These are phyloP conservation scores for Crax fasciolata DNA, from an alignment of 2,797 vertebrate genomes.

Conservation along the genomic window DNA sequence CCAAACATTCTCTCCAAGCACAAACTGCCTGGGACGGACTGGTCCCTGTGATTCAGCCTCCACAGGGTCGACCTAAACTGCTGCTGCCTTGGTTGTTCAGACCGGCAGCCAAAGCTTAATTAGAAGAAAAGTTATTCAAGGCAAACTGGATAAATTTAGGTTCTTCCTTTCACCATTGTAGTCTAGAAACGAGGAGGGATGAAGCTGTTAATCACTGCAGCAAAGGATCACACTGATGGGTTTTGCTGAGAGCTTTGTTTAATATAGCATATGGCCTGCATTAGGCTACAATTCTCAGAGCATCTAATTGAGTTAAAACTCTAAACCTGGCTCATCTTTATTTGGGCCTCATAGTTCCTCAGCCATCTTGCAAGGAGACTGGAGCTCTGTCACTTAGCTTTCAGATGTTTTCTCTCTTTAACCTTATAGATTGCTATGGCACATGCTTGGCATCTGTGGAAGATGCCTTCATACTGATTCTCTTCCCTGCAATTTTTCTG, in stretches of 20 bases:
- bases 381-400: background rate
- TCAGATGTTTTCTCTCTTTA: background rate
- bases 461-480: background rate
- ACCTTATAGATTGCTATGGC: background rate
- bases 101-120: background rate
- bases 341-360: background rate
- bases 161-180: background rate
- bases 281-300: background rate
- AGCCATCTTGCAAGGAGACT: background rate
- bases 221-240: background rate
- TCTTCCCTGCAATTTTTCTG: background rate
- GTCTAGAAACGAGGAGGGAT: background rate
- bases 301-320: background rate
- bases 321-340: background rate
- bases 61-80: background rate
- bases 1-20: background rate
- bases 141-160: background rate
- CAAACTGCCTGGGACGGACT: background rate
- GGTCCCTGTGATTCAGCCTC: background rate
- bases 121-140: background rate
- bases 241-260: background rate
- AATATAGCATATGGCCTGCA: background rate
- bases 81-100: background rate
- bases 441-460: accelerated
- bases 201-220: background rate